Conservation (phyloP, 1,140 invertebrate genomes). For the Drosophila gunungcola region DNA sequence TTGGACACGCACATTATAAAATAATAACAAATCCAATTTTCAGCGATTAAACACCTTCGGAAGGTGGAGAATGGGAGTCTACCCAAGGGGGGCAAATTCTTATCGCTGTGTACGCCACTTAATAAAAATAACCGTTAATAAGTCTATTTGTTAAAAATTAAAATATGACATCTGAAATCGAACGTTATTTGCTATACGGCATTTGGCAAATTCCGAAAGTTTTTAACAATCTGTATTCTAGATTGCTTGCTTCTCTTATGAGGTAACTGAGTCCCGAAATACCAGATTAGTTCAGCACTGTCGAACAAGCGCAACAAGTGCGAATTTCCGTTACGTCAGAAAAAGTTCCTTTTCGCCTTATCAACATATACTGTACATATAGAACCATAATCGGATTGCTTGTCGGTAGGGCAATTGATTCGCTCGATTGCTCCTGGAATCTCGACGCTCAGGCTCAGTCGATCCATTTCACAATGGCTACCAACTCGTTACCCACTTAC, state of each 20-base stretch:
- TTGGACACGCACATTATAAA: slow-evolving; percentile 53
- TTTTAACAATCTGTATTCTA: background rate
- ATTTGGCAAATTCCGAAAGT: slow-evolving; percentile 16
- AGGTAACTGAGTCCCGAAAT: slow-evolving; percentile 49
- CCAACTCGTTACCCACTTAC: slow-evolving; percentile 30
- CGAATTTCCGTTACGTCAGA: slow-evolving; percentile 64
- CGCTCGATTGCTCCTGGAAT: slow-evolving; percentile 45
- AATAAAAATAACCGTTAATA: slow-evolving; percentile 81
- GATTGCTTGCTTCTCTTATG: slow-evolving; percentile 29
- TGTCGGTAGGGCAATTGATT: slow-evolving; percentile 37
- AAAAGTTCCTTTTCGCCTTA: slow-evolving; percentile 9
- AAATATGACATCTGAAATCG: slow-evolving; percentile 68
- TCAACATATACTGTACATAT: slow-evolving; percentile 7
- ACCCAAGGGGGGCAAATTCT: slow-evolving; percentile 14
- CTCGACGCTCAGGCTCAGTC: slow-evolving; percentile 1
- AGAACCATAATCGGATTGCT: slow-evolving; percentile 37
- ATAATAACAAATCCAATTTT: slow-evolving; percentile 72
- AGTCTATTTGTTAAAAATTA: slow-evolving; percentile 78
- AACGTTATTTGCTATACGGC: slow-evolving; percentile 32
- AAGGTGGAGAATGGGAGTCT: background rate
- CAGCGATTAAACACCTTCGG: slow-evolving; percentile 43
- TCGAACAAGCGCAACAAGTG: slow-evolving; percentile 55
- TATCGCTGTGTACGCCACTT: slow-evolving; percentile 72
- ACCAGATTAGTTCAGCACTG: slow-evolving; percentile 43
- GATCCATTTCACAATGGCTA: slow-evolving; percentile 36